Evolutionary conservation across 2,888 invertebrate genomes (phyloP), one percentile per base, ranked within the genome.

Genomic region (Leucophenga montana): DNA sequence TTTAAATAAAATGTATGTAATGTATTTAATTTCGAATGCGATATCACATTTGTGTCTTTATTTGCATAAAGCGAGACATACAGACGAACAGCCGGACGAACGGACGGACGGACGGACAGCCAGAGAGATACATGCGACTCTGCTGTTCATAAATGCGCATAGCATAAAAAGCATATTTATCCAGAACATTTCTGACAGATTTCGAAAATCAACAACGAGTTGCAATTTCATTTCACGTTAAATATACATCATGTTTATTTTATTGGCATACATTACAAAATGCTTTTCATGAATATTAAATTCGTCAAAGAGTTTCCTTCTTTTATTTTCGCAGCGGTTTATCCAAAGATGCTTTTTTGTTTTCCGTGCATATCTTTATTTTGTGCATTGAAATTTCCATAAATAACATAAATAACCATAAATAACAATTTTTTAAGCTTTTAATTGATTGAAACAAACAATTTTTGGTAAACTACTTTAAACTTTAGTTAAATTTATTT

Each of bases 251-350:
- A 20, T 56, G 62, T 44, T 46, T 64, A 48, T 48, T 64, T 64
- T 64, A 64, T 64, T 46, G 48, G 48, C 46, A 74, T 56, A 68
- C 81, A 75, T 75, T 79, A 73, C 75, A 73, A 77, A 84, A 76
- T 74, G 75, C 73, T 82, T 83, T 79, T 22, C 48, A 64, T 64
- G 48, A 48, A 64, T 64, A 48, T 48, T 64, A 46, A 64, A 64
- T 64, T 48, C 20, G 18, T 22, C 46, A 50, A 22, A 46, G 27
- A 13, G 48, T n/a, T 27, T 50, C 9, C 11, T 20, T 61, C 44
- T 61, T 44, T 39, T n/a, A 9, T 39, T 61, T 61, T 3, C 27
- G 27, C 2, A 27, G 27, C 27, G 27, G 27, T n/a, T n/a, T n/a
- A n/a, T n/a, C 27, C 3, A 27, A 27, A 27, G 27, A 27, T 27